Evolutionary conservation across 2,888 invertebrate species (phyloP), one percentile per base, ranked within the genome.

Genomic region (Dioctria linearis): DNA sequence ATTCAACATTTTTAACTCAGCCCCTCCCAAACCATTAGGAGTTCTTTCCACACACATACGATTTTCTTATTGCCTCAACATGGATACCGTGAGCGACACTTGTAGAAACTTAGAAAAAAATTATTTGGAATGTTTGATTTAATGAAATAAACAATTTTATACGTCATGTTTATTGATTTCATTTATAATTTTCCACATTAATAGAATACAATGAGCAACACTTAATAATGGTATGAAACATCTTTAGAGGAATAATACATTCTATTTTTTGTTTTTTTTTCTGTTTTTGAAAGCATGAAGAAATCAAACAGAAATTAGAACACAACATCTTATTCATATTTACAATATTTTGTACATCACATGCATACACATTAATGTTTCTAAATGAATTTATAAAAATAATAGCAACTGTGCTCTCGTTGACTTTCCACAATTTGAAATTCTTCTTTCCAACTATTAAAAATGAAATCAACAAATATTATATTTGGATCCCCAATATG

Each of bases 381-480:
- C 25, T 54, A n/a, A 4, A 2, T 61, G 8, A 61, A 37, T 51
- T 6, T 69, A 42, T 39, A 75, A 40, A 59, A 57, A 42, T 59
- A 37, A 59, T 59, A 75, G 25, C 42, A 42, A 75, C 39, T 73
- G 59, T 73, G 13, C 43, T 43, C 39, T 25, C 61, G 37, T 59
- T 43, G 25, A 46, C 25, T 39, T 9, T 46, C 8, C 71, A 63
- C 25, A 63, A 76, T 3, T 63, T 9, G 37, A 61, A 49, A 25
- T 75, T 75, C 39, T 8, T 8, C n/a, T 39, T 13, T 25, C 25
- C 25, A 25, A 25, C 25, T 42, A 76, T 76, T 76, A 76, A 76
- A 76, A 76, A 76, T 76, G 76, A 76, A 76, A 76, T 76, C 76
- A 76, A 76, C 63, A 76, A 76, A 76, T 76, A 63, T 63, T 76